phyloP scores from a whole-genome alignment of 2,113 vertebrate species.

The Pterocles gutturalis region DNA sequence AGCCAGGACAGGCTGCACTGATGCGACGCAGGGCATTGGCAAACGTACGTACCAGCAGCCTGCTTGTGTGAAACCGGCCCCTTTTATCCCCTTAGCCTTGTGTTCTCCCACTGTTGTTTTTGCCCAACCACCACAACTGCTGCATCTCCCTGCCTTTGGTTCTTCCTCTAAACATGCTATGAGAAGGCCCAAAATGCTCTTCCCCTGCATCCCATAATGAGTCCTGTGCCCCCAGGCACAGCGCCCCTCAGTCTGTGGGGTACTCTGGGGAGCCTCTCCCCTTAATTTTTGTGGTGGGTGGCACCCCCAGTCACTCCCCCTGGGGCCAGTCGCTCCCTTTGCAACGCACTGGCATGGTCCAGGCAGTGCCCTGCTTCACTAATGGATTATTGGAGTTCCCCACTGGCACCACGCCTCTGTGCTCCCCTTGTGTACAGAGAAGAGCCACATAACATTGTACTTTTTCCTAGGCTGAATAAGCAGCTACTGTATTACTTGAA shows the following conservation, averaged over 20 bases:
- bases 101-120: not conserved
- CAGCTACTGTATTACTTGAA: not conserved
- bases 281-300: not conserved
- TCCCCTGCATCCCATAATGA: not conserved
- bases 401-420: too few species aligned
- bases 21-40: accelerated
- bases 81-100: not conserved
- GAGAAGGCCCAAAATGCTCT: not conserved
- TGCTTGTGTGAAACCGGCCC: accelerated
- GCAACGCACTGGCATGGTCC: not conserved
- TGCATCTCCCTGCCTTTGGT: not conserved
- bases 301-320: not conserved
- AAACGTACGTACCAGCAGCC: accelerated
- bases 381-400: not conserved
- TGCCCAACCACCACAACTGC: accelerated
- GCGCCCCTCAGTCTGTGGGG: not conserved
- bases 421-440: not conserved
- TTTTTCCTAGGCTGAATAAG: not conserved
- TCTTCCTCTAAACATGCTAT: not conserved
- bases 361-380: not conserved
- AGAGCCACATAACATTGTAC: not conserved
- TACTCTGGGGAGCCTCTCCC: not conserved
- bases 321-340: not conserved
- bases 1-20: not conserved
- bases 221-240: not conserved